Percentiles rank a stretch among this genome's conserved stretches.
Evolutionary conservation across 2,113 vertebrate species (phyloP).

Genomic region (Dissostichus mawsoni): DNA sequence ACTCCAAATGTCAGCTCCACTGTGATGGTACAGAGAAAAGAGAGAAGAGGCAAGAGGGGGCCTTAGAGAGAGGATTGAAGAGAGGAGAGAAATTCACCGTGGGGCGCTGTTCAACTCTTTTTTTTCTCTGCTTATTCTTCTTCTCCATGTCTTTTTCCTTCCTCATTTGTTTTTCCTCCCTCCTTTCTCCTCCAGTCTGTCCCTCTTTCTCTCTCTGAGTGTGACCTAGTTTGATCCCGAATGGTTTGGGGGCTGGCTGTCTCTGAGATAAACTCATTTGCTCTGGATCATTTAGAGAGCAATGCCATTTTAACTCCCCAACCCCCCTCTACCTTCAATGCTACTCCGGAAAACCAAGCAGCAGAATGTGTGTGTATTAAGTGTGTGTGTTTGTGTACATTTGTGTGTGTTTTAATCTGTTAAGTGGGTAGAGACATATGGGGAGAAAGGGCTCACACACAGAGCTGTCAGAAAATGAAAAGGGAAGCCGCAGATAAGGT

Average conservation of each 20-base stretch:
- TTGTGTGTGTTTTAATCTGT: constrained; percentile 65
- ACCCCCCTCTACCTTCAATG: background rate
- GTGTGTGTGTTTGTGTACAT: constrained; percentile 17
- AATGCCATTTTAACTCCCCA: constrained; percentile 46
- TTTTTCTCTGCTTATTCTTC: background rate
- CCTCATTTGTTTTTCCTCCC: background rate
- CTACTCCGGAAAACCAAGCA: constrained; percentile 49
- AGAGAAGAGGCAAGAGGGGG: background rate
- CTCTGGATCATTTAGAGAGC: constrained; percentile 76
- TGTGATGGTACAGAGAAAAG: constrained; percentile 29
- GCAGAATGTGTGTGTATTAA: constrained; percentile 31
- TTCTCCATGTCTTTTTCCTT: background rate
- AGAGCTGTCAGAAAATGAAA: constrained; percentile 67
- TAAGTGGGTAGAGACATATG: constrained; percentile 69
- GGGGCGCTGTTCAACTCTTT: background rate
- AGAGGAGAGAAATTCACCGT: background rate
- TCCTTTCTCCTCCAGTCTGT: background rate
- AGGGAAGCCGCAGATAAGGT: constrained; percentile 64
- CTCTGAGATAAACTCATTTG: constrained; percentile 75
- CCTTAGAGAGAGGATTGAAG: background rate
- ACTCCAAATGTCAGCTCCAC: constrained; percentile 49
- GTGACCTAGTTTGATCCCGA: constrained; percentile 78
- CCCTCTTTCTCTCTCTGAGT: background rate
- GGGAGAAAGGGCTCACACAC: constrained; percentile 34
- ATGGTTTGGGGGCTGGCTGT: constrained; percentile 63